Evolutionary conservation across 2,113 vertebrate genomes (phyloP), one percentile per base, ranked within the genome.

Genomic region (Salvelinus sp.): DNA sequence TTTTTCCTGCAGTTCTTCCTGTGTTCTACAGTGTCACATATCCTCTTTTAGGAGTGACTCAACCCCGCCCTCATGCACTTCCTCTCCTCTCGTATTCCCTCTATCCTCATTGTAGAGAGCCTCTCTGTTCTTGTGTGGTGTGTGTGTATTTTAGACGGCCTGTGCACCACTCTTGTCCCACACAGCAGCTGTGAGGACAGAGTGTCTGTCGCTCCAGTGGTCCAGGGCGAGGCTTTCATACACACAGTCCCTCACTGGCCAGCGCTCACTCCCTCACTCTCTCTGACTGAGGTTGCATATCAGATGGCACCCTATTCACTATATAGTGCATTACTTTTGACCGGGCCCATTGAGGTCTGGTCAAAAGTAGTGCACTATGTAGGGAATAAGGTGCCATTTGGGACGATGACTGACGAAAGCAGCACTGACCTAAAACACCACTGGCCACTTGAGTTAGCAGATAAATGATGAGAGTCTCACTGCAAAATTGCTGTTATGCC

Each of bases 151-250:
- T 68, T 68, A 80, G 58, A 83, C 84, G 82, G 76, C 74, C 84
- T 64, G 62, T 73, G 85, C 86, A 81, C 85, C 75, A 70, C 20
- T 14, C 58, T 9, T n/a, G n/a, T 62, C 58, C 7, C n/a, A 86
- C 72, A 63, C 79, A 73, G 76, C 75, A 79, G 77, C 84, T 78
- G 79, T 70, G 70, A 54, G 83, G 66, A 82, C 71, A 72, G 82
- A 79, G 83, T 88, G 91, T 91, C 90, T 44, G 82, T 88, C 79
- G 88, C 90, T 91, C 88, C 91, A 91, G 75, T 91, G 91, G 86
- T 88, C 86, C 85, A 75, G 83, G 85, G 83, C 75, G 75, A 83
- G 90, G 86, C 82, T 91, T 91, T 90, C 84, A 87, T 85, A 89
- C 85, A 86, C 79, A 76, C 78, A 68, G 76, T 82, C 73, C 75